A percentile compares a stretch with the other conserved stretches of the same genome.
These are phyloP conservation scores for Hydrolagus colliei DNA, from an alignment of 2,797 vertebrate species.

Conservation along the genomic window DNA sequence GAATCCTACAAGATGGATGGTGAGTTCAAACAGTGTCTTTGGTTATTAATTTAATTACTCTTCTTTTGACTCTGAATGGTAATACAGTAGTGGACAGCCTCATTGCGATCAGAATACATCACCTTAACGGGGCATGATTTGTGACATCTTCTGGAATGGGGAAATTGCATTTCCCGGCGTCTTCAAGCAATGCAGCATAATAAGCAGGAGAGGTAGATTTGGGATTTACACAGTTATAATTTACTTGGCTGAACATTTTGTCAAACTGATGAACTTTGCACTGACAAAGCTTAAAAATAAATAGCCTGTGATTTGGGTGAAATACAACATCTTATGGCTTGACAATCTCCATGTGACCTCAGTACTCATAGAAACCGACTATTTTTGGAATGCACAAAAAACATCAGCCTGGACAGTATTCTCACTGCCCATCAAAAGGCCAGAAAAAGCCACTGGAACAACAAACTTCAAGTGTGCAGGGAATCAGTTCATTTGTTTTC, in stretches of 20 bases:
- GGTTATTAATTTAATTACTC: slow-evolving; percentile 9
- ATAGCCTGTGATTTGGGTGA: neutral
- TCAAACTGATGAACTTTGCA: neutral
- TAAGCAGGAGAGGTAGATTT: neutral
- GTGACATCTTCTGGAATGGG: neutral
- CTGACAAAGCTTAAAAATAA: neutral
- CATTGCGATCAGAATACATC: slow-evolving; percentile 12
- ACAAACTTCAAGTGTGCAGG: neutral
- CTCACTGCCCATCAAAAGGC: neutral
- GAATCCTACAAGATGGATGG: neutral
- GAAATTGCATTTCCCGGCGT: slow-evolving; percentile 22
- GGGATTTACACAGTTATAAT: neutral
- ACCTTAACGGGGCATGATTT: neutral
- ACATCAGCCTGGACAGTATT: neutral
- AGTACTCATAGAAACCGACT: slow-evolving; percentile 27
- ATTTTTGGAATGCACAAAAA: slow-evolving; percentile 16
- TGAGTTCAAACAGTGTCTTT: neutral
- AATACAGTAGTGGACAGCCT: neutral
- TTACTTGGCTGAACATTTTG: neutral
- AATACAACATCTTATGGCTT: neutral
- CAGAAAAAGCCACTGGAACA: neutral
- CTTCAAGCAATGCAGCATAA: neutral
- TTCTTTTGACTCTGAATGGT: slow-evolving; percentile 10
- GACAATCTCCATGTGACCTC: slow-evolving; percentile 7
- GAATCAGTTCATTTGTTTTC: neutral